Evolutionary conservation across 2,797 vertebrate species (phyloP).

Genomic region (Gephyroberyx darwinii): DNA sequence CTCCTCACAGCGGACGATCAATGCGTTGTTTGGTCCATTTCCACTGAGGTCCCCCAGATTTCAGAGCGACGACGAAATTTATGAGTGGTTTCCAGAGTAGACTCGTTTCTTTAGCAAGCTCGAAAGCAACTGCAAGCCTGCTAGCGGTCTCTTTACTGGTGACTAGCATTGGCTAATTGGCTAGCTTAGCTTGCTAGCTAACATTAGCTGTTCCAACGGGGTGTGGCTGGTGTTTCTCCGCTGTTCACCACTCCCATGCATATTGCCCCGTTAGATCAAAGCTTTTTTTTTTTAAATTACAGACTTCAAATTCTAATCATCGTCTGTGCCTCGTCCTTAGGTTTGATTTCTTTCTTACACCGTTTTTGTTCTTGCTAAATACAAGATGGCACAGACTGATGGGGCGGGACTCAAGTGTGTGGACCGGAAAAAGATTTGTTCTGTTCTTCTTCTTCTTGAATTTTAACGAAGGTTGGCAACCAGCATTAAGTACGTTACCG

Average conservation of each 20-base stretch:
- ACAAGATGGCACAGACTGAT: conserved; percentile 74
- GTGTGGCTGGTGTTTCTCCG: conserved; percentile 59
- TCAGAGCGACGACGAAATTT: not conserved
- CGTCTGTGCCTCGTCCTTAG: conserved; percentile 24
- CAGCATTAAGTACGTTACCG: too few species aligned
- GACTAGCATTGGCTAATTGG: conserved; percentile 57
- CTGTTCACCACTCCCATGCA: conserved; percentile 23
- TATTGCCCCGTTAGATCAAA: conserved; percentile 8
- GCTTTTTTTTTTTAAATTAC: not conserved
- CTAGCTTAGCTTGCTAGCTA: conserved; percentile 63
- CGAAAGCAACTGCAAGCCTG: conserved; percentile 3
- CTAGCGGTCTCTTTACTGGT: conserved; percentile 10
- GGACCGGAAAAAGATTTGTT: conserved; percentile 45
- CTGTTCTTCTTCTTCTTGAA: conserved; percentile 5
- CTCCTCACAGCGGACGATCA: conserved; percentile 33
- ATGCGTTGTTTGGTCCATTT: conserved; percentile 40
- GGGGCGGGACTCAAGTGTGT: conserved; percentile 59
- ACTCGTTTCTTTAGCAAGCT: not conserved
- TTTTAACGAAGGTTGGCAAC: too few species aligned
- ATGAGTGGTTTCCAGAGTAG: not conserved
- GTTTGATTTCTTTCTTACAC: conserved; percentile 27
- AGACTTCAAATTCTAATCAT: not conserved
- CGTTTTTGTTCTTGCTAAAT: conserved; percentile 75
- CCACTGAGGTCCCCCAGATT: not conserved
- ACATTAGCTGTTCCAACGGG: conserved; percentile 48